Conservation (phyloP, 1,140 invertebrate genomes). For the Pseudomyrmex cubaensis region DNA sequence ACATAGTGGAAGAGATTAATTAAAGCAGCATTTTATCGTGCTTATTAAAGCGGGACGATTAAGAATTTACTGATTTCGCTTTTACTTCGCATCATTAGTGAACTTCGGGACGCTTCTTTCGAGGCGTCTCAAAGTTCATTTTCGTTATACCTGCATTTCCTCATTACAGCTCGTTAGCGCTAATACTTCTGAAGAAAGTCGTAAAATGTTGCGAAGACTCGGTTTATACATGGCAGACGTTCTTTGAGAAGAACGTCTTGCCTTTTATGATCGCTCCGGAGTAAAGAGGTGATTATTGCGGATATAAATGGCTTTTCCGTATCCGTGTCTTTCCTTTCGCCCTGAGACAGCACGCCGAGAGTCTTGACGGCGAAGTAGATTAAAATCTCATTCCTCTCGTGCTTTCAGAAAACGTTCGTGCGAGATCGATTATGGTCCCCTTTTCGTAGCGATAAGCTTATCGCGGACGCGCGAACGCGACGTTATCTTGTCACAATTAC, state of each 20-base stretch:
- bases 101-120: slow-evolving; percentile 9
- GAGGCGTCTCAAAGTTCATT: not conserved
- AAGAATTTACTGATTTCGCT: slow-evolving; percentile 9
- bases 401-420: slow-evolving; percentile 26
- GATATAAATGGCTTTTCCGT: slow-evolving; percentile 27
- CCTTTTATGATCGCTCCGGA: slow-evolving; percentile 9
- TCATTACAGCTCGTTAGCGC: slow-evolving; percentile 10
- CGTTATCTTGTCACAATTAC: slow-evolving; percentile 5
- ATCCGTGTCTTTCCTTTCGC: slow-evolving; percentile 22
- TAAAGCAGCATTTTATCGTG: not conserved
- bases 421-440: slow-evolving; percentile 24
- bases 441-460: not conserved
- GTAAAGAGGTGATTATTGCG: slow-evolving; percentile 38
- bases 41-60: slow-evolving; percentile 1
- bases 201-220: slow-evolving; percentile 18
- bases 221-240: slow-evolving; percentile 22
- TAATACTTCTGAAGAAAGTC: slow-evolving; percentile 3
- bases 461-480: not conserved
- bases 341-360: slow-evolving; percentile 6
- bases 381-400: slow-evolving; percentile 37
- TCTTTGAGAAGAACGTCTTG: not conserved
- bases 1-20: not conserved
- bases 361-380: slow-evolving; percentile 54
- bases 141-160: slow-evolving; percentile 4
- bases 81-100: not conserved